Conservation (phyloP, 2,888 invertebrate species). For the Ptychoptera contaminata region DNA sequence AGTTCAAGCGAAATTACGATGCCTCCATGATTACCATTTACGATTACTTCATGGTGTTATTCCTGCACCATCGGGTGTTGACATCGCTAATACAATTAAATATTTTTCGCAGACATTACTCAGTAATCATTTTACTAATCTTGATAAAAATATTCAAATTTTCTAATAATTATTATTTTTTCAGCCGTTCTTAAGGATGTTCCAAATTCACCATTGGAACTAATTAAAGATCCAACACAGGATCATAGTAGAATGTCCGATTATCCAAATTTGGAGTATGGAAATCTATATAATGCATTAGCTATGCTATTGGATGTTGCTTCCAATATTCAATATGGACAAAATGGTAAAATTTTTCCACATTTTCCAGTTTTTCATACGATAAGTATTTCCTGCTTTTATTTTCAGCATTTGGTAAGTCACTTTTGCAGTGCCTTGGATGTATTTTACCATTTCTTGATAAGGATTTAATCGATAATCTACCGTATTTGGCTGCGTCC, state of each 20-base stretch:
- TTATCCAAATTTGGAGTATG: conserved; percentile 94
- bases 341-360: conserved; percentile 5
- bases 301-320: conserved; percentile 72
- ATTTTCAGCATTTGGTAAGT: conserved; percentile 75
- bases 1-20: conserved; percentile 97
- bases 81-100: conserved; percentile 94
- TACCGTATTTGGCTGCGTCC: conserved; percentile 88
- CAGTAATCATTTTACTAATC: conserved; percentile 63
- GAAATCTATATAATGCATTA: conserved; percentile 84
- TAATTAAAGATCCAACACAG: conserved; percentile 74
- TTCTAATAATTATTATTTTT: conserved; percentile 12
- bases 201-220: conserved; percentile 78
- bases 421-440: conserved; percentile 82
- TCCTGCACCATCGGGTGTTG: conserved; percentile 85
- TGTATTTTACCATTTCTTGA: conserved; percentile 93
- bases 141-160: background rate
- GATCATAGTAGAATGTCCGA: conserved; percentile 76
- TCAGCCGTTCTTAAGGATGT: conserved; percentile 93
- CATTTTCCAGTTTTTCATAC: no score
- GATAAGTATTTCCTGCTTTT: no score
- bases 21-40: conserved; percentile 90
- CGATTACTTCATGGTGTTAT: conserved; percentile 79
- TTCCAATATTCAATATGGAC: conserved; percentile 75
- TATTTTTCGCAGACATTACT: conserved; percentile 95
- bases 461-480: conserved; percentile 86